Evolutionary conservation across 2,888 invertebrate genomes (phyloP).

Genomic region (Phyto melanocephala): DNA sequence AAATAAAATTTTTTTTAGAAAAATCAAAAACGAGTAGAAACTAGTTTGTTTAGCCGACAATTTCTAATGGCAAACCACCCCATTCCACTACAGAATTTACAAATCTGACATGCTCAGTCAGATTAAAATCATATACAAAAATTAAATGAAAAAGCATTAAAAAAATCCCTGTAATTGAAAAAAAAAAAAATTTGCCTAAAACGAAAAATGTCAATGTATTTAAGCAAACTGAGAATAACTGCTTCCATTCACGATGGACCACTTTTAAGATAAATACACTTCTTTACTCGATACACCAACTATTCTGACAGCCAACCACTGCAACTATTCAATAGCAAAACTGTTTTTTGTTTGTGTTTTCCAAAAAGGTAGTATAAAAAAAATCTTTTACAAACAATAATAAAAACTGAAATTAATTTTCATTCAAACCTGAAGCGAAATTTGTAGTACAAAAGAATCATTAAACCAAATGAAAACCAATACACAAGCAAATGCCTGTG

Average conservation of each 20-base stretch:
- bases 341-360: slow-evolving; percentile 7
- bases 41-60: slow-evolving; percentile 8
- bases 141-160: background rate
- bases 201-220: slow-evolving; percentile 45
- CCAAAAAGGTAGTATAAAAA: slow-evolving; percentile 14
- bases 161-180: background rate
- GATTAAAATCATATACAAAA: slow-evolving; percentile 57
- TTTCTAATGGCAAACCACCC: slow-evolving; percentile 49
- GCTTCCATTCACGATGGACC: slow-evolving; percentile 66
- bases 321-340: slow-evolving; percentile 4
- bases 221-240: slow-evolving; percentile 57
- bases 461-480: slow-evolving; percentile 66
- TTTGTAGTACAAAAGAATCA: slow-evolving; percentile 65
- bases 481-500: slow-evolving; percentile 9
- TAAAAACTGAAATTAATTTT: slow-evolving; percentile 59
- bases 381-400: slow-evolving; percentile 22
- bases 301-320: slow-evolving; percentile 49
- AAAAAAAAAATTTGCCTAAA: slow-evolving; percentile 51
- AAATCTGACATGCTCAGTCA: slow-evolving; percentile 51
- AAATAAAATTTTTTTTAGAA: slow-evolving; percentile 19
- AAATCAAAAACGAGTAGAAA: slow-evolving; percentile 49
- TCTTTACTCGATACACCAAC: slow-evolving; percentile 58
- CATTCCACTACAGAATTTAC: slow-evolving; percentile 26
- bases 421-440: slow-evolving; percentile 62
- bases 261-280: slow-evolving; percentile 62